phyloP scores from a whole-genome alignment of 92 coral and sea anemone species.

The Chrysogorgia sp. region DNA sequence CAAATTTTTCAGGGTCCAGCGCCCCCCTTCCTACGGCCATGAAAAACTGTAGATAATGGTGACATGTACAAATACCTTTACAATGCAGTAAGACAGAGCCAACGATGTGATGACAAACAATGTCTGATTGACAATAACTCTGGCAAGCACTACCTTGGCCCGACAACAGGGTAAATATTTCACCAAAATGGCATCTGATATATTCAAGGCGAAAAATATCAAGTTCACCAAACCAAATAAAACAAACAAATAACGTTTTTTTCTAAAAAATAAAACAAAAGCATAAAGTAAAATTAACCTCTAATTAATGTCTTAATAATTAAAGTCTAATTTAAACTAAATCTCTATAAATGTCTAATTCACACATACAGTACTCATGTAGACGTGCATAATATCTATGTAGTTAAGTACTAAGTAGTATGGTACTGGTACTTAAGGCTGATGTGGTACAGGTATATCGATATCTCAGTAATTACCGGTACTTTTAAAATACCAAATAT shows the following conservation, averaged over 20 bases:
- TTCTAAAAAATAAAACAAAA: slow-evolving; percentile 57
- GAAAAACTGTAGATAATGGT: too few species aligned
- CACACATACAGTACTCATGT: not conserved
- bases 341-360: not conserved
- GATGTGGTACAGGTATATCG: too few species aligned
- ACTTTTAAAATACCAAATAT: too few species aligned
- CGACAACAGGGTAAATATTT: slow-evolving; percentile 62
- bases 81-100: slow-evolving; percentile 79
- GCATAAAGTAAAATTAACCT: too few species aligned
- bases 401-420: too few species aligned
- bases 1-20: too few species aligned
- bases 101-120: slow-evolving; percentile 84
- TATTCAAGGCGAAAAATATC: slow-evolving; percentile 77
- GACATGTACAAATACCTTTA: too few species aligned
- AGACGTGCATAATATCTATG: too few species aligned
- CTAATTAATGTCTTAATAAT: not conserved
- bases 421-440: too few species aligned
- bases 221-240: slow-evolving; percentile 66
- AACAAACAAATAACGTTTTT: slow-evolving; percentile 56
- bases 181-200: slow-evolving; percentile 70
- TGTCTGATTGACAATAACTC: slow-evolving; percentile 82
- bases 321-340: not conserved
- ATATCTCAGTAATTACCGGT: too few species aligned
- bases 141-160: slow-evolving; percentile 65
- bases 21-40: too few species aligned